phyloP scores from a whole-genome alignment of 2,797 vertebrate genomes.

The Melanotaenia maccullochi region DNA sequence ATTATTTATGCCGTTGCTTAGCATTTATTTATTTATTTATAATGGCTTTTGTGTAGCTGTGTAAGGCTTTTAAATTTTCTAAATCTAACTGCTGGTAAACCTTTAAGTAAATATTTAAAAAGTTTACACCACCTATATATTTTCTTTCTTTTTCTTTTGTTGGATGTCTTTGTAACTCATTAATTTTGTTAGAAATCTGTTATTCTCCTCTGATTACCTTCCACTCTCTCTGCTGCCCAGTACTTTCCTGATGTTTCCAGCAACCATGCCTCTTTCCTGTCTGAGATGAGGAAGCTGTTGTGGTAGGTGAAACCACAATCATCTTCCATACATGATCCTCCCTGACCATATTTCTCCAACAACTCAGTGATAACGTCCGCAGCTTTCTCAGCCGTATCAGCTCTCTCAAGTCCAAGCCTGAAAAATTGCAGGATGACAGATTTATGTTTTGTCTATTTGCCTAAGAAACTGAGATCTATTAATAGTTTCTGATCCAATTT shows the following conservation, averaged over 20 bases:
- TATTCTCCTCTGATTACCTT: conserved; percentile 80
- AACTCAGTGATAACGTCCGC: conserved; percentile 88
- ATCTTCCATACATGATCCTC: conserved; percentile 94
- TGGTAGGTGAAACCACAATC: conserved; percentile 89
- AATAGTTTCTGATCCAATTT: not conserved
- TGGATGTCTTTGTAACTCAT: not conserved
- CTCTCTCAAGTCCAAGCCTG: conserved; percentile 96
- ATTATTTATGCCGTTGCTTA: not conserved
- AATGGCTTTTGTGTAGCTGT: not conserved
- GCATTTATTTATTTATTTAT: no score
- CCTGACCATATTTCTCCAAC: conserved; percentile 92
- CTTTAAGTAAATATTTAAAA: not conserved
- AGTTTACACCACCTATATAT: not conserved
- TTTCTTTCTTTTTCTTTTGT: not conserved
- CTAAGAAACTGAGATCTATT: not conserved
- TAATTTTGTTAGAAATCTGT: not conserved
- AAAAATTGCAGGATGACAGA: conserved; percentile 15
- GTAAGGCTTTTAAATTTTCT: not conserved
- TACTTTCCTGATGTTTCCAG: conserved; percentile 93
- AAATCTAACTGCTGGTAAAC: not conserved
- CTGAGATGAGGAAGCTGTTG: conserved; percentile 96
- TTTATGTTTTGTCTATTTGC: not conserved
- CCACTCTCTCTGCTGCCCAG: conserved; percentile 95
- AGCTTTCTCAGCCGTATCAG: conserved; percentile 90
- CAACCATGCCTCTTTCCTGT: conserved; percentile 94